phyloP scores from a whole-genome alignment of 2,797 vertebrate species.

The Enoplosus armatus region DNA sequence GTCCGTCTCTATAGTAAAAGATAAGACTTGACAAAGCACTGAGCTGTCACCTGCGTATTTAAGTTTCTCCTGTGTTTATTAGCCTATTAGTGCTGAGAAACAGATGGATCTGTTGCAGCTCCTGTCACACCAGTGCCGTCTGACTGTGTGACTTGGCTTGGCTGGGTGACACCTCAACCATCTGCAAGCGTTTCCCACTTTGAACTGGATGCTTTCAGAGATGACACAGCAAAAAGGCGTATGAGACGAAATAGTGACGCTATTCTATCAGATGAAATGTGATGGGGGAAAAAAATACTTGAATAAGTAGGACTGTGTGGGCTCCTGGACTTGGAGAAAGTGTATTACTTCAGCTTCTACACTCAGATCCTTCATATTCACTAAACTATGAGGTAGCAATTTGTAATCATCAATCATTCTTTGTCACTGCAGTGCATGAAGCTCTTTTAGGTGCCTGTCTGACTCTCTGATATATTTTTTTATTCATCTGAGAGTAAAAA shows the following conservation, averaged over 20 bases:
- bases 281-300: background rate
- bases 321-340: background rate
- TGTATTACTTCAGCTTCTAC: background rate
- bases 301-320: background rate
- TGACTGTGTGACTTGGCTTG: conserved; percentile 17
- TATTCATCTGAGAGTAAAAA: background rate
- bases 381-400: background rate
- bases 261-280: background rate
- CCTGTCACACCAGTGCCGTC: conserved; percentile 36
- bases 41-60: conserved; percentile 3
- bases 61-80: conserved; percentile 27
- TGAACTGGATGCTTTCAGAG: conserved; percentile 26
- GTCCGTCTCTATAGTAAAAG: background rate
- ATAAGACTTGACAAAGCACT: background rate
- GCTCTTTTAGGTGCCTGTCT: background rate
- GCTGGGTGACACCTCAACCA: conserved; percentile 52
- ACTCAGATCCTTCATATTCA: background rate
- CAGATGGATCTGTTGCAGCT: conserved; percentile 51
- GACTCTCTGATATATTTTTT: background rate
- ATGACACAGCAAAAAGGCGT: conserved; percentile 16
- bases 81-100: conserved; percentile 29
- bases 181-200: conserved; percentile 52
- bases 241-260: background rate
- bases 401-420: conserved; percentile 28
- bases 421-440: background rate